A percentile compares a stretch with the other conserved stretches of the same genome.
phyloP scores from a whole-genome alignment of 1,140 invertebrate genomes.

The Orius laevigatus region DNA sequence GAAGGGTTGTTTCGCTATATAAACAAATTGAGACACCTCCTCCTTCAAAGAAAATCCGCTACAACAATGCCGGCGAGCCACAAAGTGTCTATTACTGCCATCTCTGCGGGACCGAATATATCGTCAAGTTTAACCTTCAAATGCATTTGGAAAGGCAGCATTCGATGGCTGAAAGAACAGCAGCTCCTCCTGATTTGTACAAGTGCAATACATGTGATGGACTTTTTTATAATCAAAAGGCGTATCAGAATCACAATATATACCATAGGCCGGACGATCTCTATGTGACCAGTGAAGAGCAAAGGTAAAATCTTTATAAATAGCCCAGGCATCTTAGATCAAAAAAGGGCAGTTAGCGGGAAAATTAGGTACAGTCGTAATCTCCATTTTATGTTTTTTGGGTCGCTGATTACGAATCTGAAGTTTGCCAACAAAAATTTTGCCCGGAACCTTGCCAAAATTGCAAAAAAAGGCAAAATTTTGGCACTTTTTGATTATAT shows the following conservation, averaged over 20 bases:
- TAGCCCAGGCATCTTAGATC: not conserved
- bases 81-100: constrained; percentile 47
- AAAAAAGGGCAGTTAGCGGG: no score
- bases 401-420: no score
- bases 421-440: no score
- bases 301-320: constrained; percentile 27
- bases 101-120: constrained; percentile 47
- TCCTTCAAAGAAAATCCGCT: constrained; percentile 38
- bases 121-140: constrained; percentile 49
- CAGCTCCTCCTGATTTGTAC: constrained; percentile 34
- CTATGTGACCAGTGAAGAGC: constrained; percentile 44
- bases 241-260: constrained; percentile 43
- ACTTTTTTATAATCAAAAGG: constrained; percentile 45
- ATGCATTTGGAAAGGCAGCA: constrained; percentile 44
- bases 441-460: not conserved
- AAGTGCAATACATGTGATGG: constrained; percentile 48
- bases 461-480: no score
- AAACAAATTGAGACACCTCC: constrained; percentile 35
- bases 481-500: no score
- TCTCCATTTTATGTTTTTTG: not conserved
- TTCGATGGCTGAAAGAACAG: constrained; percentile 34
- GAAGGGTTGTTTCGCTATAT: constrained; percentile 32
- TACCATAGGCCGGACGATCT: constrained; percentile 42
- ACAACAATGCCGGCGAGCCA: constrained; percentile 37
- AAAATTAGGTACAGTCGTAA: no score